Conservation (phyloP, 2,797 vertebrate genomes). For the Menidia menidia region DNA sequence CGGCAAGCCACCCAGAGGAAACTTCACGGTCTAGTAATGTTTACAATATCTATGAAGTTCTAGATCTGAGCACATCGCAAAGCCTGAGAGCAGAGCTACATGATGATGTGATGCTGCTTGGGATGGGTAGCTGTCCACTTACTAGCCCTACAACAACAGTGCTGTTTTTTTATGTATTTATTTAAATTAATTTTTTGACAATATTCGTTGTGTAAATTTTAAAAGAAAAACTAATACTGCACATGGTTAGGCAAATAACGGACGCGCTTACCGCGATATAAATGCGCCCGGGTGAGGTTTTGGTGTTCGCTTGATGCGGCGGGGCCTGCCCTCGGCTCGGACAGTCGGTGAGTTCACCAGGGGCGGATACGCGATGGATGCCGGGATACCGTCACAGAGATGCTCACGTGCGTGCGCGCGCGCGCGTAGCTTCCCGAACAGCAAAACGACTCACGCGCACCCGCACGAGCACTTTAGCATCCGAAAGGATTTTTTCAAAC, state of each 20-base stretch:
- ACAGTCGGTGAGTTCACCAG: slow-evolving; percentile 24
- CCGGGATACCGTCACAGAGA: slow-evolving; percentile 48
- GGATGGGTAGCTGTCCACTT: slow-evolving; percentile 22
- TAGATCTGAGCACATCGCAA: slow-evolving; percentile 8
- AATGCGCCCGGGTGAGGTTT: slow-evolving; percentile 18
- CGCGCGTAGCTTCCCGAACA: background rate
- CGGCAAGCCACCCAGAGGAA: background rate
- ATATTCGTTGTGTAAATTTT: no score
- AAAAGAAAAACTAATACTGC: background rate
- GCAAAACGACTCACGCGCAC: background rate
- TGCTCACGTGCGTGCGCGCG: no score
- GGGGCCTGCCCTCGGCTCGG: slow-evolving; percentile 56
- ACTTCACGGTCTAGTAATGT: background rate
- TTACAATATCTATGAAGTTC: background rate
- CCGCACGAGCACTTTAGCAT: background rate
- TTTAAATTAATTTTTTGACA: no score
- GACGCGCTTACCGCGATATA: slow-evolving; percentile 46
- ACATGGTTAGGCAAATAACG: accelerated
- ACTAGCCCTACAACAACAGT: background rate
- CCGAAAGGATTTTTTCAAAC: no score
- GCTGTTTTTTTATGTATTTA: background rate
- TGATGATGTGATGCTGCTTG: slow-evolving; percentile 10
- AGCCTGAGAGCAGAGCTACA: background rate
- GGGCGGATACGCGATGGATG: slow-evolving; percentile 51
- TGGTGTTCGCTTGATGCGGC: slow-evolving; percentile 8